These are phyloP conservation scores for Rapana venosa DNA, from an alignment of 2,888 invertebrate genomes.

Conservation along the genomic window DNA sequence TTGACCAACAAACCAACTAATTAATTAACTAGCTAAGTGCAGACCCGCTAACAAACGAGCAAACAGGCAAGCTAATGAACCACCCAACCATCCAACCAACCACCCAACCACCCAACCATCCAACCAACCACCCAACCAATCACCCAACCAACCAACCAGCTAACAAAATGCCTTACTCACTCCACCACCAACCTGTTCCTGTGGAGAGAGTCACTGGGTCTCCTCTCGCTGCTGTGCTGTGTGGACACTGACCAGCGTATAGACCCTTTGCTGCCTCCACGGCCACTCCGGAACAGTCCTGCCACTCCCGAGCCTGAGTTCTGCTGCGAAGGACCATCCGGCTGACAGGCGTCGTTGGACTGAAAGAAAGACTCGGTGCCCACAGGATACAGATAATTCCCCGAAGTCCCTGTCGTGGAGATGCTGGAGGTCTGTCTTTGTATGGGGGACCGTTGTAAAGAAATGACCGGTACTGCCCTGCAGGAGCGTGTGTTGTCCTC, in stretches of 20 bases:
- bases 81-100: too few relatives aligned
- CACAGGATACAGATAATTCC: background rate
- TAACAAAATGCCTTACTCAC: background rate
- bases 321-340: too few relatives aligned
- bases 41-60: too few relatives aligned
- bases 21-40: too few relatives aligned
- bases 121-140: background rate
- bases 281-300: background rate
- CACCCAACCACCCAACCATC: background rate
- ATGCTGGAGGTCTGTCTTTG: background rate
- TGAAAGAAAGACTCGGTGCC: background rate
- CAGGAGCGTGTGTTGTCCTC: background rate
- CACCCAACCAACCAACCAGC: background rate
- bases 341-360: background rate
- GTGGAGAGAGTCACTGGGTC: too few relatives aligned
- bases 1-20: too few relatives aligned
- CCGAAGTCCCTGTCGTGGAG: background rate
- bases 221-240: background rate
- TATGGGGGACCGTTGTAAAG: background rate
- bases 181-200: background rate
- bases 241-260: background rate
- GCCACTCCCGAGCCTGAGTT: background rate
- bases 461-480: background rate
- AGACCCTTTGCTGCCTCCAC: background rate
- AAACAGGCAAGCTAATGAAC: too few relatives aligned